Base-by-base conservation (phyloP, 1,140 invertebrate genomes). In the Eumaeus atala region DNA sequence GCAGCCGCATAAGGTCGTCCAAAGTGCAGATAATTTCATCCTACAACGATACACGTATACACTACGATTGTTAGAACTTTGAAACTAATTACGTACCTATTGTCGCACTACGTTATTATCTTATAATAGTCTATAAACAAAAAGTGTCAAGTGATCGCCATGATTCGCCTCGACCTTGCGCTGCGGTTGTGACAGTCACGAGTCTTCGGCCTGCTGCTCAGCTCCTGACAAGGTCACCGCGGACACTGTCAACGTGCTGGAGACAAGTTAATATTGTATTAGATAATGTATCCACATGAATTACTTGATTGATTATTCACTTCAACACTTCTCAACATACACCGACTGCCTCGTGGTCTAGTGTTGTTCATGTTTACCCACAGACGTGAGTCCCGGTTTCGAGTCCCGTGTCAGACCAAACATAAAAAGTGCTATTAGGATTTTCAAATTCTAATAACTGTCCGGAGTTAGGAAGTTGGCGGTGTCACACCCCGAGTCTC, bases 181-280 rank as follows among this genome's bases (percentile, higher is more conserved):
- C 40, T 17, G 40, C 16, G 40, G 40, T 44, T 44, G 7, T 16
- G 16, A 9, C 40, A 44, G 40, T 44, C 40, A 44, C 40, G 40
- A 44, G 12, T 44, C 40, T 14, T 16, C 40, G 21, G 6, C 17
- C 40, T 44, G 40, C 40, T 14, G 14, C 40, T 44, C 14, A 44
- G 40, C 40, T 44, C 14, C 9, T 44, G 40, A 44, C 40, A 44
- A 44, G 40, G 40, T 44, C 40, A 44, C 40, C 17, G 40, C 40
- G 40, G 40, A 44, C 40, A 44, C 40, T 44, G 40, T 44, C 40
- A 44, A 44, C 38, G 38, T 14, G 38, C 14, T 16, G 5, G 40
- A 14, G 9, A 44, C 40, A 44, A 16, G 40, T 44, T 44, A 44
- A 44, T 44, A 44, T 37, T 37, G 35, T 28, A 28, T 44, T 44